Percentiles rank a stretch among this genome's conserved stretches.
These are phyloP conservation scores for Cantharis flavilabris DNA, from an alignment of 2,888 invertebrate species.

Conservation along the genomic window DNA sequence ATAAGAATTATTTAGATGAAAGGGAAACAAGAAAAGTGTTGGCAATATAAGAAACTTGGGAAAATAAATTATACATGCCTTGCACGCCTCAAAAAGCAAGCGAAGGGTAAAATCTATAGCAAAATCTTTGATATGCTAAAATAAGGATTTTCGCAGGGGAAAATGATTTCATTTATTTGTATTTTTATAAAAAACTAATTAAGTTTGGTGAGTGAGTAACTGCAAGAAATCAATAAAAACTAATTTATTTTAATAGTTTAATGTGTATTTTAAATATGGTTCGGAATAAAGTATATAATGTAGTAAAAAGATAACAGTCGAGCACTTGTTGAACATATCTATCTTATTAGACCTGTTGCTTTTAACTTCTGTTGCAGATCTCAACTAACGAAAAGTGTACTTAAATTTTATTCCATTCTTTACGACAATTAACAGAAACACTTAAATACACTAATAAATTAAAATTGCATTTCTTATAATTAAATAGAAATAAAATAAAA, in stretches of 20 bases:
- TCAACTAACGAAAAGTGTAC: slow-evolving; percentile 6
- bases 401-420: not conserved
- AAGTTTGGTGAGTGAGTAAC: not conserved
- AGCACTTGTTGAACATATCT: slow-evolving; percentile 23
- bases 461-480: too few relatives aligned
- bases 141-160: not conserved
- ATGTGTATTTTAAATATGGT: not conserved
- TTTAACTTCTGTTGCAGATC: slow-evolving; percentile 5
- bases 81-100: not conserved
- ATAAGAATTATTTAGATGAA: not conserved
- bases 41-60: not conserved
- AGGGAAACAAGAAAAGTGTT: not conserved
- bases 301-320: not conserved
- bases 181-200: not conserved
- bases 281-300: not conserved
- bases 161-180: not conserved
- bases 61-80: not conserved
- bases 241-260: not conserved
- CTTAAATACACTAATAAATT: too few relatives aligned
- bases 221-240: not conserved
- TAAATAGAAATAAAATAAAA: too few relatives aligned
- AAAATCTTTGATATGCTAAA: not conserved
- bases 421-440: not conserved
- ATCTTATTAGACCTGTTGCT: slow-evolving; percentile 18
- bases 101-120: not conserved